These are phyloP conservation scores for Pseudochromis fuscus DNA, from an alignment of 2,797 vertebrate species.

Conservation along the genomic window DNA sequence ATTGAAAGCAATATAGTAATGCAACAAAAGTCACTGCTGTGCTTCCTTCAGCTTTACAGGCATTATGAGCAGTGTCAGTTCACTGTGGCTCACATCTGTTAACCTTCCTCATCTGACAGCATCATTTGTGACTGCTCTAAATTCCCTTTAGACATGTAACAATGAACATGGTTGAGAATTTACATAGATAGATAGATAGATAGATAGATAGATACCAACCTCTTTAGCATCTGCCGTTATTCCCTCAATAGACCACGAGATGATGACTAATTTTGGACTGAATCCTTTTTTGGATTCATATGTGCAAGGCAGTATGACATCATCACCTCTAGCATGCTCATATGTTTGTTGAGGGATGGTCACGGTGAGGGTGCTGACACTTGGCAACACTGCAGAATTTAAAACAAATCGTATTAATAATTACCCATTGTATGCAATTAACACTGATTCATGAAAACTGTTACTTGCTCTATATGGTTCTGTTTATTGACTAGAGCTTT, in stretches of 20 bases:
- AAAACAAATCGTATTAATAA: background rate
- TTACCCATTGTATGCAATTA: background rate
- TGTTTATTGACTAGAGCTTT: background rate
- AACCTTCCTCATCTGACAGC: too few relatives aligned
- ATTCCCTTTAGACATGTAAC: too few relatives aligned
- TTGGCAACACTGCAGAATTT: slow-evolving; percentile 53
- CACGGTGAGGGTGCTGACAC: slow-evolving; percentile 40
- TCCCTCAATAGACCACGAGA: slow-evolving; percentile 61
- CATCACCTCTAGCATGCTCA: slow-evolving; percentile 73
- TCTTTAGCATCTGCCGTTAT: fast-evolving
- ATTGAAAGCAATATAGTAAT: too few relatives aligned
- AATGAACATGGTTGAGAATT: too few relatives aligned
- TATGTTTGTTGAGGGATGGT: background rate
- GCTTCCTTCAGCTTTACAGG: too few relatives aligned
- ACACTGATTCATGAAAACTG: background rate
- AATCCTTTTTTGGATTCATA: background rate
- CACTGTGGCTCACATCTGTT: too few relatives aligned
- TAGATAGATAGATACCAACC: slow-evolving; percentile 44
- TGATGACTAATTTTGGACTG: fast-evolving
- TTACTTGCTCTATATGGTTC: background rate
- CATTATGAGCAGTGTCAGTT: too few relatives aligned
- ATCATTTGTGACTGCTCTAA: too few relatives aligned
- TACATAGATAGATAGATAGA: background rate
- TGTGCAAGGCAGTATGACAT: slow-evolving; percentile 70
- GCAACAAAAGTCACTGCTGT: too few relatives aligned